Evolutionary conservation across 2,113 vertebrate genomes (phyloP).

Genomic region (Spheniscus mendiculus): DNA sequence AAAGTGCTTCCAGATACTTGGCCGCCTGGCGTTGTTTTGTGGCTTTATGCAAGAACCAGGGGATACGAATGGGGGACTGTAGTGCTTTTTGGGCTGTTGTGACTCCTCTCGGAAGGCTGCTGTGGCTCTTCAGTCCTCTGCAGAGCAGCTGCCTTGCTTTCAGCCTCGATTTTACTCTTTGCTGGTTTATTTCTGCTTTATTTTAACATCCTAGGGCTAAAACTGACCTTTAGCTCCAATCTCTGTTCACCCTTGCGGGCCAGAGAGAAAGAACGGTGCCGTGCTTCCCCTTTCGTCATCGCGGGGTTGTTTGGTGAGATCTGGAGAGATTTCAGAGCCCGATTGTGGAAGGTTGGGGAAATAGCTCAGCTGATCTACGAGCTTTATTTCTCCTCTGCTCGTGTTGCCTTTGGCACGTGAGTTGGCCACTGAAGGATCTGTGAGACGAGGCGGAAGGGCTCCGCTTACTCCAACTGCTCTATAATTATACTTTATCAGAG

Average conservation of each 20-base stretch:
- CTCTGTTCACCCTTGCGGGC: not conserved
- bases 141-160: not conserved
- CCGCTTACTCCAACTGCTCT: too few relatives aligned
- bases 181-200: not conserved
- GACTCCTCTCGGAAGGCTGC: not conserved
- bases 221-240: not conserved
- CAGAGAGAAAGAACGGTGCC: not conserved
- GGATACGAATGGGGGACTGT: accelerated
- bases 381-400: not conserved
- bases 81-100: not conserved
- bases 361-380: accelerated
- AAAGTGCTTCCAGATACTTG: not conserved
- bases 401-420: not conserved
- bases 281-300: accelerated
- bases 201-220: not conserved
- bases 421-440: not conserved
- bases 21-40: too few relatives aligned
- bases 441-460: not conserved
- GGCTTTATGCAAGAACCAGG: not conserved
- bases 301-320: accelerated
- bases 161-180: not conserved
- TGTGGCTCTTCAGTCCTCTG: not conserved
- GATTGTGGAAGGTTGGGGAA: not conserved
- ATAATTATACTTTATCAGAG: not conserved
- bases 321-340: too few relatives aligned